These are phyloP conservation scores for Leucoptera coffeella DNA, from an alignment of 2,888 invertebrate species.

Conservation along the genomic window DNA sequence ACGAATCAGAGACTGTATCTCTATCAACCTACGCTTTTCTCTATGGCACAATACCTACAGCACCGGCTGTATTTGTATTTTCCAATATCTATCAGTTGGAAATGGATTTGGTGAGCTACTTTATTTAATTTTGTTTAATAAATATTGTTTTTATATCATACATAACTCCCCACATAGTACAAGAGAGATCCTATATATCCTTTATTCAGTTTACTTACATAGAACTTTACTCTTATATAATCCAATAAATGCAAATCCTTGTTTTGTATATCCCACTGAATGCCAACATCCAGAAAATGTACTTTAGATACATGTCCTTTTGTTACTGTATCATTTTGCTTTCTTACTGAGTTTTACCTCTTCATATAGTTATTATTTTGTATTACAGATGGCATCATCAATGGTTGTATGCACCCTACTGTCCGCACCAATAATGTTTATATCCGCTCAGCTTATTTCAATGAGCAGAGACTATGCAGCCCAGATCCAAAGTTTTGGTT, in stretches of 20 bases:
- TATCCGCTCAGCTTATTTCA: conserved; percentile 89
- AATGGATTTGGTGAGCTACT: conserved; percentile 68
- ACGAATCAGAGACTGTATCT: conserved; percentile 70
- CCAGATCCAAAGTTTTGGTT: conserved; percentile 71
- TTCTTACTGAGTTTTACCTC: too few species aligned
- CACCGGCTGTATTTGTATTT: conserved; percentile 94
- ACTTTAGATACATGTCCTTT: too few species aligned
- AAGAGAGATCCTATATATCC: too few species aligned
- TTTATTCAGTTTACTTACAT: too few species aligned
- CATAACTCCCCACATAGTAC: too few species aligned
- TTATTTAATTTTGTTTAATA: conserved; percentile 2
- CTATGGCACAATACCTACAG: conserved; percentile 93
- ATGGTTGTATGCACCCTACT: conserved; percentile 94
- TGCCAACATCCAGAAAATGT: too few species aligned
- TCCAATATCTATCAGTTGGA: conserved; percentile 82
- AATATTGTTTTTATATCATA: too few species aligned
- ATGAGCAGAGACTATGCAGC: conserved; percentile 72
- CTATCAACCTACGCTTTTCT: conserved; percentile 90
- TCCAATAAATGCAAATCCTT: too few species aligned
- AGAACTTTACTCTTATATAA: too few species aligned
- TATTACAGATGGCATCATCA: conserved; percentile 75
- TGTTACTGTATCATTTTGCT: conserved; percentile 1
- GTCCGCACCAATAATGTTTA: conserved; percentile 91
- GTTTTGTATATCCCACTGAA: too few species aligned
- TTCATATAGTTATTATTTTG: too few species aligned